Evolutionary conservation across 2,888 invertebrate genomes (phyloP).

Genomic region (Ophion costatus): DNA sequence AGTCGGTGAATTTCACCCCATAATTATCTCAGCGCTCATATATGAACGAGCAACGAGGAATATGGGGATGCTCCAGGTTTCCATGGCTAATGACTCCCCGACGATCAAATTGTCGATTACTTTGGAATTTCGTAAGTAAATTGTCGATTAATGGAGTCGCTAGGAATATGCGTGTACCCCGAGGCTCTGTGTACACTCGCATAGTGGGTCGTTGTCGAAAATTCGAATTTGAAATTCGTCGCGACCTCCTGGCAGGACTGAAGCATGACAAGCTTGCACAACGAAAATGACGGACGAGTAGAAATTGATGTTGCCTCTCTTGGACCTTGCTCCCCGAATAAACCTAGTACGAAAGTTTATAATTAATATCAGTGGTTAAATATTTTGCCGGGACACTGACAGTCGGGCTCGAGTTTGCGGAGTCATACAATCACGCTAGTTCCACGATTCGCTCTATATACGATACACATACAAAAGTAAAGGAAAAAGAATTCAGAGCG

Average conservation of each 20-base stretch:
- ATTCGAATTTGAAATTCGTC: slow-evolving; percentile 7
- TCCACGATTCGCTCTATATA: not conserved
- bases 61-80: too few relatives aligned
- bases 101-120: too few relatives aligned
- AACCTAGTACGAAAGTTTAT: slow-evolving; percentile 10
- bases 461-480: not conserved
- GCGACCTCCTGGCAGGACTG: not conserved
- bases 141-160: not conserved
- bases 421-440: not conserved
- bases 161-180: too few relatives aligned
- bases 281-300: slow-evolving; percentile 18
- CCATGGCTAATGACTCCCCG: too few relatives aligned
- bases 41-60: too few relatives aligned
- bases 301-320: slow-evolving; percentile 27
- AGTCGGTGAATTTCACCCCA: too few relatives aligned
- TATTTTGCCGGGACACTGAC: not conserved
- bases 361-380: slow-evolving; percentile 8
- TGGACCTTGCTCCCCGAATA: not conserved
- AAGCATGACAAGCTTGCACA: not conserved
- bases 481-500: too few relatives aligned
- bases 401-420: not conserved
- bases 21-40: too few relatives aligned
- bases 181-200: too few relatives aligned
- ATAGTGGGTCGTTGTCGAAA: not conserved
- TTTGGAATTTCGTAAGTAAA: not conserved